phyloP scores from a whole-genome alignment of 1,140 invertebrate species.

The Trichonephila clavata region DNA sequence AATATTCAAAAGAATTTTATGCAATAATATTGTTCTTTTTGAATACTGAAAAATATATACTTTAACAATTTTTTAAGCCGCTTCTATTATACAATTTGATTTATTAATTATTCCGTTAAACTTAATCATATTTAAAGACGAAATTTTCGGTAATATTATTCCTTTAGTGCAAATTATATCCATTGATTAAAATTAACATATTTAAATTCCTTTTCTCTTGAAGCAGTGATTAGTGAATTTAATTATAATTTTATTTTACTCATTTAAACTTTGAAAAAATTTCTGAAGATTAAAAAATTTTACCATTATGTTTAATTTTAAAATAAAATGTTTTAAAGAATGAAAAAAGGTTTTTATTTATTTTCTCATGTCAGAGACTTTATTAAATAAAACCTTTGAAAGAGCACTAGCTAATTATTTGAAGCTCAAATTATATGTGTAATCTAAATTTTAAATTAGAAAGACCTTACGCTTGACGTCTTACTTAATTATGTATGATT shows the following conservation, averaged over 20 bases:
- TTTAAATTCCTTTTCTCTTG: neutral
- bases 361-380: neutral
- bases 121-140: too few species aligned
- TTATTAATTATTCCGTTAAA: too few species aligned
- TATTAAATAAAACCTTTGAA: neutral
- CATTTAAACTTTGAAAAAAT: neutral
- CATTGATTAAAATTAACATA: neutral
- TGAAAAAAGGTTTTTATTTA: neutral
- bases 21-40: too few species aligned
- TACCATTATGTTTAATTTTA: neutral
- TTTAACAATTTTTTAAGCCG: too few species aligned
- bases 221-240: neutral
- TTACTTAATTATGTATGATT: too few species aligned
- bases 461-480: neutral
- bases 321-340: neutral
- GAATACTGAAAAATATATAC: too few species aligned
- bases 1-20: too few species aligned
- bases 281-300: neutral
- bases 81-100: too few species aligned
- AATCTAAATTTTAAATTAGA: conserved; percentile 12
- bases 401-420: neutral
- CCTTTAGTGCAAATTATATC: neutral
- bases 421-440: neutral
- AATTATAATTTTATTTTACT: neutral
- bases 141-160: neutral